Evolutionary conservation across 2,797 vertebrate species (phyloP).

Genomic region (Paramormyrops hopkinsi): DNA sequence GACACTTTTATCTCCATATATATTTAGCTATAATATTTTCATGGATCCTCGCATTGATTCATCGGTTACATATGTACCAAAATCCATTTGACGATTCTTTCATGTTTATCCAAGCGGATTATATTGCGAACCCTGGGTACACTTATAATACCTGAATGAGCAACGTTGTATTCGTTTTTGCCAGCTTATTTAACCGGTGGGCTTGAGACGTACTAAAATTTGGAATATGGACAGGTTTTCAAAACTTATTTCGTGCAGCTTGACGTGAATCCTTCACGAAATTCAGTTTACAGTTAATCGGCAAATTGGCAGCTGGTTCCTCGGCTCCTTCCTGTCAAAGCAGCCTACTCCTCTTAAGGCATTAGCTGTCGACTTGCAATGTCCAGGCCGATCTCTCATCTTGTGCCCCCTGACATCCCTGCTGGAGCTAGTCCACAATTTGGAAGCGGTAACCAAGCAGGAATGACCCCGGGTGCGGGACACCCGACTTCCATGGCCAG

Average conservation of each 20-base stretch:
- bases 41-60: neutral
- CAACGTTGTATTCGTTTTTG: neutral
- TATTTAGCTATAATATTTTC: neutral
- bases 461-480: slow-evolving; percentile 58
- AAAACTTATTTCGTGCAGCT: neutral
- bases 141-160: neutral
- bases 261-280: neutral
- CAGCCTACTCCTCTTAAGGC: neutral
- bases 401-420: slow-evolving; percentile 65
- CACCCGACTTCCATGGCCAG: slow-evolving; percentile 69
- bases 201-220: neutral
- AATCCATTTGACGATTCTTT: neutral
- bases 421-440: slow-evolving; percentile 72
- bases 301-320: neutral
- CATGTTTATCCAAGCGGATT: neutral
- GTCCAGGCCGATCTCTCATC: slow-evolving; percentile 70
- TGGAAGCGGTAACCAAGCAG: slow-evolving; percentile 59
- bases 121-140: neutral
- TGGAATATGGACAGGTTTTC: neutral
- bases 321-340: neutral
- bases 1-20: neutral
- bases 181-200: neutral
- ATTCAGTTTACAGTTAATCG: neutral
- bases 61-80: neutral
- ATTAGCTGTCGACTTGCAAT: slow-evolving; percentile 54